Conservation (phyloP, 2,797 vertebrate genomes). For the Premnoplex brunnescens region DNA sequence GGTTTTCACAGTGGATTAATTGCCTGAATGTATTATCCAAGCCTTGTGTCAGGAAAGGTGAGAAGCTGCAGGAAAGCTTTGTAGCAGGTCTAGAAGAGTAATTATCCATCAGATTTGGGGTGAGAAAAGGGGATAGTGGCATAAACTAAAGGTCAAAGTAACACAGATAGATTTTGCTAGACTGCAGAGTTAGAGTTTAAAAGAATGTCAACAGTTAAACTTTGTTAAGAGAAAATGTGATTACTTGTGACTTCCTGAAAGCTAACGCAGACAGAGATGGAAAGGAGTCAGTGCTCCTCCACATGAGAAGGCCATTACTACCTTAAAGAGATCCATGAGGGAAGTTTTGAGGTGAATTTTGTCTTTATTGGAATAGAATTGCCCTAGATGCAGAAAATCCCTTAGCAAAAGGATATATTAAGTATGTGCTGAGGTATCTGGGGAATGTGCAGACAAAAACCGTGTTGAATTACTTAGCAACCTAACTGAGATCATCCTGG, state of each 20-base stretch:
- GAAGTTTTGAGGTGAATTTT: neutral
- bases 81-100: neutral
- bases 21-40: neutral
- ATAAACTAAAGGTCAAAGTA: neutral
- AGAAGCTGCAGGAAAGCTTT: neutral
- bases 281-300: neutral
- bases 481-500: neutral
- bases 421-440: neutral
- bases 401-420: neutral
- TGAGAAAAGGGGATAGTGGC: neutral
- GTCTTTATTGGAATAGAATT: neutral
- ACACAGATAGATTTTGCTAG: neutral
- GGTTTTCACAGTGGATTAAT: neutral
- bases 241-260: neutral
- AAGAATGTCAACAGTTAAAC: neutral
- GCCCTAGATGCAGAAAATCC: neutral
- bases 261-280: neutral
- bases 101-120: neutral
- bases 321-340: neutral
- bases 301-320: neutral
- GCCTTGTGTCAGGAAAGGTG: neutral
- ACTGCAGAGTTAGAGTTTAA: neutral
- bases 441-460: neutral
- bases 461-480: neutral
- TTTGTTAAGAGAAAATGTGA: neutral